These are phyloP conservation scores for Burhinus bistriatus DNA, from an alignment of 2,113 vertebrate genomes.

Conservation along the genomic window DNA sequence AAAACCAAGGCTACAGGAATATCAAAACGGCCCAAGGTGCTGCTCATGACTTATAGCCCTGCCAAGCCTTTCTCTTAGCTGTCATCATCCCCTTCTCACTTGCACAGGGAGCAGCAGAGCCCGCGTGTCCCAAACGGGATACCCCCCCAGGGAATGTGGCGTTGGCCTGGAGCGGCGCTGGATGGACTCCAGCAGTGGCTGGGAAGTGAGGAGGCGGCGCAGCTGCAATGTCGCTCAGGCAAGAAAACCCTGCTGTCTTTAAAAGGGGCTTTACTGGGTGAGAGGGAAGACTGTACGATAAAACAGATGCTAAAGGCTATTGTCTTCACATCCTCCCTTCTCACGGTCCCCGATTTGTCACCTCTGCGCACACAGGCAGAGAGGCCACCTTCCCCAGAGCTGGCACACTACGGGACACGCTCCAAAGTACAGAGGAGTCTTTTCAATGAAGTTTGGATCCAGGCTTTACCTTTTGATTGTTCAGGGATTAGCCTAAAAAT, in stretches of 20 bases:
- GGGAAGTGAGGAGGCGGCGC: background rate
- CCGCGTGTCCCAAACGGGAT: fast-evolving
- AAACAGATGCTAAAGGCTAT: background rate
- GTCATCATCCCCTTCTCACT: background rate
- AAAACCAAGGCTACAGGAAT: background rate
- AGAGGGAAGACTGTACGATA: background rate
- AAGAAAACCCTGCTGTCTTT: background rate
- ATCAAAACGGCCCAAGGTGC: background rate
- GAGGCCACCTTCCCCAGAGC: background rate
- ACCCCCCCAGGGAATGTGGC: too few relatives aligned
- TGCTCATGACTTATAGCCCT: too few relatives aligned
- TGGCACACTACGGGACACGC: fast-evolving
- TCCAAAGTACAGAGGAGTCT: background rate
- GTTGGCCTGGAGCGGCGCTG: background rate
- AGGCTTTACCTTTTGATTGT: background rate
- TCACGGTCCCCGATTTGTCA: fast-evolving
- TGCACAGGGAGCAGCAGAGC: background rate
- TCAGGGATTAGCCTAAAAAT: background rate
- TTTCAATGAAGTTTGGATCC: background rate
- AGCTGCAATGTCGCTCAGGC: background rate
- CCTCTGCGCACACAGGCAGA: background rate
- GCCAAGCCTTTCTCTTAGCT: background rate
- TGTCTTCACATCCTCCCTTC: too few relatives aligned
- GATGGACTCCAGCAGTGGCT: background rate
- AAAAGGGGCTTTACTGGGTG: background rate